Evolutionary conservation across 2,113 vertebrate species (phyloP).

Genomic region (Alethe castanea): DNA sequence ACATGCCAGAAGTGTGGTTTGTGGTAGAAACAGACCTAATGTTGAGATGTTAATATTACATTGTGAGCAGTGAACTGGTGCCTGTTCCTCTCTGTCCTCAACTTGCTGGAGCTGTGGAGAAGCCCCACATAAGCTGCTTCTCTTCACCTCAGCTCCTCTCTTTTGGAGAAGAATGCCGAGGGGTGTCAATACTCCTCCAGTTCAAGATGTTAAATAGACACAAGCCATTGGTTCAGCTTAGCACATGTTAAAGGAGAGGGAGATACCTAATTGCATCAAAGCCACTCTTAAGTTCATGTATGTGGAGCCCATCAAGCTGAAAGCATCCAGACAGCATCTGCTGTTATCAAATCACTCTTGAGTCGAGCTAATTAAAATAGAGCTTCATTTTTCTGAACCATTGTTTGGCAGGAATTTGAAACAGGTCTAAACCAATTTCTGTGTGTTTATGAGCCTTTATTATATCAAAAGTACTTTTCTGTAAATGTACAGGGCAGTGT

Average conservation of each 20-base stretch:
- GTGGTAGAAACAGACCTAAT: conserved; percentile 1
- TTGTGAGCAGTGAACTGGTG: neutral
- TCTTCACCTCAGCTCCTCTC: neutral
- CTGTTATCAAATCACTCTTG: conserved; percentile 89
- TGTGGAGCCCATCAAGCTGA: conserved; percentile 84
- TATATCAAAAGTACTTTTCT: conserved; percentile 96
- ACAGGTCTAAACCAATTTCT: conserved; percentile 94
- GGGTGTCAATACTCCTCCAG: neutral
- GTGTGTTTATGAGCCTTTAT: conserved; percentile 98
- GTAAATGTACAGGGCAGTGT: conserved; percentile 95
- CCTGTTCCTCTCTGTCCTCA: neutral
- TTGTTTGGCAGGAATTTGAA: conserved; percentile 97
- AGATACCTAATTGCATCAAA: conserved; percentile 87
- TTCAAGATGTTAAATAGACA: conserved; percentile 5
- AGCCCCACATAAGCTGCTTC: neutral
- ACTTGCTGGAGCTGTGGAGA: neutral
- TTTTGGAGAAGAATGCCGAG: neutral
- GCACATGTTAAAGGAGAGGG: conserved; percentile 77
- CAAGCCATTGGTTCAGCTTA: conserved; percentile 41
- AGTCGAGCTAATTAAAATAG: conserved; percentile 97
- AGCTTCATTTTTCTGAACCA: conserved; percentile 94
- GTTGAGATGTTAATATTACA: neutral
- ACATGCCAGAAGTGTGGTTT: neutral
- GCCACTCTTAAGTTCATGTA: conserved; percentile 82
- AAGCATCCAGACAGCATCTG: conserved; percentile 85